Conservation (phyloP, 2,113 vertebrate genomes). For the Dromaius novaehollandiae region DNA sequence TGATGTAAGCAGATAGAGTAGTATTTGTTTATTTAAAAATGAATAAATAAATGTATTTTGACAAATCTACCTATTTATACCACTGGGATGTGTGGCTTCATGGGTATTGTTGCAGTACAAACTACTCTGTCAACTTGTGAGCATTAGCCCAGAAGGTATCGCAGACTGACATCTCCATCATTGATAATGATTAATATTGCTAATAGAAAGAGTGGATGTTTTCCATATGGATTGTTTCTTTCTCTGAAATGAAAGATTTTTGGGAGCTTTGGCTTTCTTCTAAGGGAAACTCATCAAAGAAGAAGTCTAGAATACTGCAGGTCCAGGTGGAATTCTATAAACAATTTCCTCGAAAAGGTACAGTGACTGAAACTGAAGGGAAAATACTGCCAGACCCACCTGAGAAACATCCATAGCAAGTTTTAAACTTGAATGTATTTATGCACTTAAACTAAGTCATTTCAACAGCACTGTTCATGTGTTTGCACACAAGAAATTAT, state of each 20-base stretch:
- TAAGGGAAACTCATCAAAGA: not conserved
- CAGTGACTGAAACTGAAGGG: fast-evolving
- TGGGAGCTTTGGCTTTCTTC: not conserved
- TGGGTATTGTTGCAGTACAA: not conserved
- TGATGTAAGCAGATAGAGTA: not conserved
- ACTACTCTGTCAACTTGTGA: not conserved
- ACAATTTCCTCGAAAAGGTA: not conserved
- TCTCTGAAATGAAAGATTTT: not conserved
- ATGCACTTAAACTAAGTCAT: not conserved
- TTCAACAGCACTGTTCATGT: not conserved
- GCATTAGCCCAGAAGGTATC: not conserved
- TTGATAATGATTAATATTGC: not conserved
- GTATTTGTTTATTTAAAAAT: not conserved
- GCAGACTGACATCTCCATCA: not conserved
- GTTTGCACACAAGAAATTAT: not conserved
- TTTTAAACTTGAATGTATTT: not conserved
- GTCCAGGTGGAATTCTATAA: not conserved
- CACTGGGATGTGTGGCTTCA: not conserved
- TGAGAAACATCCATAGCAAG: not conserved
- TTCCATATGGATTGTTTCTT: not conserved
- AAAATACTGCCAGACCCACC: not conserved
- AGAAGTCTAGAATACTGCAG: not conserved
- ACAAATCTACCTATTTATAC: not conserved
- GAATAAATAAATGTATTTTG: not conserved
- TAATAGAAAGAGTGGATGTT: not conserved